Percentiles rank a stretch among this genome's conserved stretches.
Conservation (phyloP, 2,113 vertebrate genomes). For the Tetraodon nigroviridis region DNA sequence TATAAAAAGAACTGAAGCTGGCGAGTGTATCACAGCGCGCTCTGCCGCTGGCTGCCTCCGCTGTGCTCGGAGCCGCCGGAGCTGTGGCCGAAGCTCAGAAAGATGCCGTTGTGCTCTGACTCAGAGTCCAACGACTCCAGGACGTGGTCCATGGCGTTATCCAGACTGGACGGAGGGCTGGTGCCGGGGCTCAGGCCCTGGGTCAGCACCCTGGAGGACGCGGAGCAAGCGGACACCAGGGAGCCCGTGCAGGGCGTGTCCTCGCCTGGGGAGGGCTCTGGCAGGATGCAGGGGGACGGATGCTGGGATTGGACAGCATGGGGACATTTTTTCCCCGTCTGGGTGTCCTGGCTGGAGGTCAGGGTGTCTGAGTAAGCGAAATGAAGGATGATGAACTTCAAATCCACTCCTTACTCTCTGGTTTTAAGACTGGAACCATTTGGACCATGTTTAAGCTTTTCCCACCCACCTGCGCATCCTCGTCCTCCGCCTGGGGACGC, state of each 20-base stretch:
- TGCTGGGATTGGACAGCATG: slow-evolving; percentile 16
- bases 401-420: neutral
- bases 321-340: neutral
- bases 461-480: neutral
- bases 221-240: slow-evolving; percentile 29
- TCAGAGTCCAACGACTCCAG: slow-evolving; percentile 83
- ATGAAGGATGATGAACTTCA: neutral
- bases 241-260: slow-evolving; percentile 40
- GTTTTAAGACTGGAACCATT: too few species aligned
- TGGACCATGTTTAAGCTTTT: neutral
- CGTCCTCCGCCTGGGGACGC: slow-evolving; percentile 55
- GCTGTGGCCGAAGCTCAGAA: slow-evolving; percentile 82
- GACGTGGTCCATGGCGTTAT: slow-evolving; percentile 79
- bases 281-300: slow-evolving; percentile 56
- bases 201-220: slow-evolving; percentile 45
- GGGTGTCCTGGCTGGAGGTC: slow-evolving; percentile 57
- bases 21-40: slow-evolving; percentile 40
- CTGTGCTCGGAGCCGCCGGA: slow-evolving; percentile 63
- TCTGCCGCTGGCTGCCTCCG: slow-evolving; percentile 74
- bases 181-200: slow-evolving; percentile 63
- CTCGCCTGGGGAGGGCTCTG: slow-evolving; percentile 43
- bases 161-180: slow-evolving; percentile 77
- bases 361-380: slow-evolving; percentile 49
- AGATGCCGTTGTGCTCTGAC: slow-evolving; percentile 85
- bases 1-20: too few species aligned